Evolutionary conservation across 2,113 vertebrate genomes (phyloP).

Genomic region (Gnathonemus echidnorhynchus): DNA sequence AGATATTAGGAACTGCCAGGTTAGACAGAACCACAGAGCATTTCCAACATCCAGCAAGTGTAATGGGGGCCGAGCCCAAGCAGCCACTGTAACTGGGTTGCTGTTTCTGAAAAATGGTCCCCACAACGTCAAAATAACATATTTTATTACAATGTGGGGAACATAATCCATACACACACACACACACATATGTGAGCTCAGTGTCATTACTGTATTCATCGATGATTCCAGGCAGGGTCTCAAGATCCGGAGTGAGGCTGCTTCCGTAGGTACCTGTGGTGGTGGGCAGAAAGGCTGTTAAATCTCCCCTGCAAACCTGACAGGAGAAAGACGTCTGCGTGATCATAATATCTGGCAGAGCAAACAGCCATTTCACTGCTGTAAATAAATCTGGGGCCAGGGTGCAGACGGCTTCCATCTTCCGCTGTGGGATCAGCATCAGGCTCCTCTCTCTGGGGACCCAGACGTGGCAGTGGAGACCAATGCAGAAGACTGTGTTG

Average conservation of each 20-base stretch:
- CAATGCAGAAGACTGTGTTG: background rate
- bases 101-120: background rate
- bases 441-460: background rate
- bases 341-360: background rate
- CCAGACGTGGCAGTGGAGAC: background rate
- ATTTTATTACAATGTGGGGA: no score
- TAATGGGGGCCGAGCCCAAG: background rate
- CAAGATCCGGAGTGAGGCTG: background rate
- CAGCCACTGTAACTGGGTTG: background rate
- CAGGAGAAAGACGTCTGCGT: background rate
- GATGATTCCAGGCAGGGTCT: background rate
- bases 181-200: background rate
- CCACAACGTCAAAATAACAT: no score
- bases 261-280: background rate
- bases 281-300: background rate
- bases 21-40: conserved; percentile 30
- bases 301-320: background rate
- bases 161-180: background rate
- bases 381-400: background rate
- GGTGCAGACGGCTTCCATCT: background rate
- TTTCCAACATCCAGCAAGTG: background rate
- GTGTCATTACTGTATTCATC: background rate
- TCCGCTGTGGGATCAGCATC: background rate
- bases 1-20: conserved; percentile 68
- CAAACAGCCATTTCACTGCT: background rate